These are phyloP conservation scores for Paragorgia papillata DNA, from an alignment of 92 coral and sea anemone species.

Conservation along the genomic window DNA sequence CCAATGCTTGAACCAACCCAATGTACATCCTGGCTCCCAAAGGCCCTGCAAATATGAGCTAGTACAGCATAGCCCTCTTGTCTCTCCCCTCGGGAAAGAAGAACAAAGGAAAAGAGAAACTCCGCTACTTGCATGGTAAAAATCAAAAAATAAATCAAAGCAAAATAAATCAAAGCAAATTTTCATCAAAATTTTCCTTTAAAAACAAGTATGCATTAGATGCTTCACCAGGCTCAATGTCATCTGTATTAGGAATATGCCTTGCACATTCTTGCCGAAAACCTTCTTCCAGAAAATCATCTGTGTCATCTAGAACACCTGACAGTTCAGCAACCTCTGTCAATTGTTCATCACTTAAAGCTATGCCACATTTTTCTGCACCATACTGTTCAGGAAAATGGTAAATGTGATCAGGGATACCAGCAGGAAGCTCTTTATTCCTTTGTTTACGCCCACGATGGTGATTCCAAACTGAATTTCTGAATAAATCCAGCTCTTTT, in stretches of 20 bases:
- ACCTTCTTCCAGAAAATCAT: neutral
- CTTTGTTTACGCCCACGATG: constrained; percentile 21
- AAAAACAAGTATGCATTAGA: neutral
- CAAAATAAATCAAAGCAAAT: no score
- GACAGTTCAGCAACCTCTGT: constrained; percentile 9
- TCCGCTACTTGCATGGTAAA: no score
- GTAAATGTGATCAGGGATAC: constrained; percentile 33
- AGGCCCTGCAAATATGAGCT: no score
- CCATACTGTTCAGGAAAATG: constrained; percentile 13
- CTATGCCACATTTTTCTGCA: neutral
- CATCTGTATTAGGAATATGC: neutral
- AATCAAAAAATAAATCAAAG: no score
- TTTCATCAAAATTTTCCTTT: neutral
- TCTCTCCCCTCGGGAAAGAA: no score
- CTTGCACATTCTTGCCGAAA: constrained; percentile 1
- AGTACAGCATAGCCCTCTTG: no score
- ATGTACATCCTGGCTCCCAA: no score
- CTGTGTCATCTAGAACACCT: neutral
- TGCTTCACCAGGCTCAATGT: constrained; percentile 6
- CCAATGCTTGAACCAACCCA: no score
- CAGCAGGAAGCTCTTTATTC: constrained; percentile 28
- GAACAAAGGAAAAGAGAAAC: no score
- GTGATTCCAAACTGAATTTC: constrained; percentile 27
- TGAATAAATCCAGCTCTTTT: constrained; percentile 31
- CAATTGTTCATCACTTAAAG: neutral